These are phyloP conservation scores for Campoletis raptor DNA, from an alignment of 2,888 invertebrate genomes.

Conservation along the genomic window DNA sequence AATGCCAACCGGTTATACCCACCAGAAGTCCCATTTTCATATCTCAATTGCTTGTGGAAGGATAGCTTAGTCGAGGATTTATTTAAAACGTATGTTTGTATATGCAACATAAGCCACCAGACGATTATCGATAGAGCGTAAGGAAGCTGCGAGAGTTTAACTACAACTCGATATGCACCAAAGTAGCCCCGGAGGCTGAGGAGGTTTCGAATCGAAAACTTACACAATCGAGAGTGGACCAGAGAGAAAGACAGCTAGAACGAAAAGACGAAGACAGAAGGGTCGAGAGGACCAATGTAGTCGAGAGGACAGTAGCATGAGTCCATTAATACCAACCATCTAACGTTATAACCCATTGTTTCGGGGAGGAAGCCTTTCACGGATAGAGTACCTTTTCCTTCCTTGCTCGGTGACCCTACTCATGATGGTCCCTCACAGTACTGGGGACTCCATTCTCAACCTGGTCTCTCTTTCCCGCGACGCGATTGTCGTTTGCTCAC, in stretches of 20 bases:
- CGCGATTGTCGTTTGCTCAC: conserved; percentile 28
- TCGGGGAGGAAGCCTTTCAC: conserved; percentile 45
- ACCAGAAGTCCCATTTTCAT: conserved; percentile 31
- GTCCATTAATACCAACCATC: conserved; percentile 75
- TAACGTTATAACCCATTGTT: conserved; percentile 77
- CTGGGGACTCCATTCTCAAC: conserved; percentile 2
- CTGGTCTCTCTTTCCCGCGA: conserved; percentile 3
- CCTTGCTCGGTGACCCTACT: conserved; percentile 44
- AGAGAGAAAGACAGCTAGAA: not conserved
- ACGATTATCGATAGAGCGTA: conserved; percentile 51
- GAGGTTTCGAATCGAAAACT: conserved; percentile 63
- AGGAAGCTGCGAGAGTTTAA: conserved; percentile 46
- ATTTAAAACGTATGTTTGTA: conserved; percentile 21
- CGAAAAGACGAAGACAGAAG: conserved; percentile 21
- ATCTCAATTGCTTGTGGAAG: conserved; percentile 49
- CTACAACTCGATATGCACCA: conserved; percentile 37
- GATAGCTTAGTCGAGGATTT: conserved; percentile 42
- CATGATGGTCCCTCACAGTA: conserved; percentile 32
- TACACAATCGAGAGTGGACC: conserved; percentile 61
- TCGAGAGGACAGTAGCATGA: conserved; percentile 53
- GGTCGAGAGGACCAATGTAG: conserved; percentile 34
- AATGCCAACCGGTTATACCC: not conserved
- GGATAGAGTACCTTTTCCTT: conserved; percentile 48
- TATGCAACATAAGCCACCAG: conserved; percentile 33
- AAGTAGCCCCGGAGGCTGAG: conserved; percentile 45